Conservation (phyloP, 2,797 vertebrate species). For the Enteromius afrohamiltoni region DNA sequence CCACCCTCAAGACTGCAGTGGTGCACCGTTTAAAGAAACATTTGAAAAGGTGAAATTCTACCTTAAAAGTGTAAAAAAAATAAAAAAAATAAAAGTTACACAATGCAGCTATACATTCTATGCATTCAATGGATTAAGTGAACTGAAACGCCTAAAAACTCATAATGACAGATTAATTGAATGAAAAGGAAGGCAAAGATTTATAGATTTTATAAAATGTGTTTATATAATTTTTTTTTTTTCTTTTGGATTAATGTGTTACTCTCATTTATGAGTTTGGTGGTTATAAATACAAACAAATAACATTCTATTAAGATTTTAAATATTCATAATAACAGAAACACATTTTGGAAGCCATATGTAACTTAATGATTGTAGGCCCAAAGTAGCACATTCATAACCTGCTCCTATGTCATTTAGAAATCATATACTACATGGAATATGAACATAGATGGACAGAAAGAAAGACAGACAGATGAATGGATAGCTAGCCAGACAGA, state of each 20-base stretch:
- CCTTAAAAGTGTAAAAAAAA: neutral
- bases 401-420: neutral
- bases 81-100: neutral
- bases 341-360: neutral
- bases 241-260: neutral
- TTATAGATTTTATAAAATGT: neutral
- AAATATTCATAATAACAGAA: neutral
- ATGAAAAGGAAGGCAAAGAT: neutral
- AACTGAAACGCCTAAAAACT: neutral
- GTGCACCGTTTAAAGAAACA: neutral
- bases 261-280: neutral
- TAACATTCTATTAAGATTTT: neutral
- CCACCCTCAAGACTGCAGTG: constrained; percentile 14
- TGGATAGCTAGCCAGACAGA: neutral
- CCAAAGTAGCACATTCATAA: neutral
- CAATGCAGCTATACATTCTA: neutral
- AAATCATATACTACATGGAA: neutral
- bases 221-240: neutral
- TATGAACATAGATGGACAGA: neutral
- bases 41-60: neutral
- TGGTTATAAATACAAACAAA: constrained; percentile 1
- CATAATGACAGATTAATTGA: neutral
- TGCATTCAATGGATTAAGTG: neutral
- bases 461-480: neutral
- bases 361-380: neutral